Evolutionary conservation across 2,113 vertebrate genomes (phyloP), one percentile per base, ranked within the genome.

Genomic region (Notechis scutatus): DNA sequence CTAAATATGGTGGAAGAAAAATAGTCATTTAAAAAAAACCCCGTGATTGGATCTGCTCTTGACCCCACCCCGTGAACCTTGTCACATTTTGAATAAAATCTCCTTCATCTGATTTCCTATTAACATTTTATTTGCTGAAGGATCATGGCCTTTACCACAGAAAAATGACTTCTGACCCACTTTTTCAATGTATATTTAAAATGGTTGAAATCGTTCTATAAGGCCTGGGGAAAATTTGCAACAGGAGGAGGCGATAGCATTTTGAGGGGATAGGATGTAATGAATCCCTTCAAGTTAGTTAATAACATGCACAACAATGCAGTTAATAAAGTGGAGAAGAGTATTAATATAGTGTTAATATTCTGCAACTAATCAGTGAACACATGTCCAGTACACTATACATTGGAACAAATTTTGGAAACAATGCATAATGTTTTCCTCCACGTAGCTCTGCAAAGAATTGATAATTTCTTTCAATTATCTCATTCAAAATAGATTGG

Each of bases 1-100:
- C 42, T 85, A 92, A 95, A 94, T 69, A 56, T 94, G 91, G 91
- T 93, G 18, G 20, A 2, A 34, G 42, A 26, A 39, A 12, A 47
- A 61, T 52, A 86, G 26, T 15, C 42, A 64, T 21, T 57, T 24
- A 64, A 56, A 90, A 90, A 57, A 87, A 90, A 87, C 57, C 20
- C 39, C 64, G 34, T 57, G 56, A 89, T 57, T 85, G 59, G 64
- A 92, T 89, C 12, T 47, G 92, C 29, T 81, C n/a, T 14, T 34
- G n/a, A 74, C 15, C 14, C n/a, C n/a, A 74, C n/a, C 64, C n/a
- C 7, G n/a, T 81, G 69, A 81, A 81, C 6, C 69, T 81, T 81
- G 69, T 39, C 39, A 21, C 81, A 93, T 87, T 93, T 85, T 64
- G 74, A 90, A 90, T 7, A 90, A 20, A 81, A 57, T 89, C 52